Evolutionary conservation across 2,888 invertebrate species (phyloP), one percentile per base, ranked within the genome.

Genomic region (Xylophagus ater): DNA sequence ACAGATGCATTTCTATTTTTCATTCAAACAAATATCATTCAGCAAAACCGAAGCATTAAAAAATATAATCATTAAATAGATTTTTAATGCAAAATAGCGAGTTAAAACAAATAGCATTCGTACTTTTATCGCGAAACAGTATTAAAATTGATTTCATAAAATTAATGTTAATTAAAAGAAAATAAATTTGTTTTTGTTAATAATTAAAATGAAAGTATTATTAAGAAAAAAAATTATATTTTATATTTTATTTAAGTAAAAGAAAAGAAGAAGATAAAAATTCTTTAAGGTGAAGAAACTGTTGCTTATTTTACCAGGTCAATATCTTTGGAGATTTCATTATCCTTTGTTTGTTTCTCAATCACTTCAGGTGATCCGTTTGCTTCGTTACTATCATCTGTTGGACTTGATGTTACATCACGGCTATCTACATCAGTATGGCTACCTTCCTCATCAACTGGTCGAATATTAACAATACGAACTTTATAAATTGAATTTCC

Each of bases 391-490:
- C n/a, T 14, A 14, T 8, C 31, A 15, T 18, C 35, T 9, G 20
- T 6, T 14, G 15, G 32, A 6, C 37, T 18, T 10, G 13, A 5
- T 2, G 20, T 13, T 19, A 19, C 30, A 8, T 21, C 18, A 18
- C 18, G 25, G 9, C 30, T 18, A 8, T 23, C 35, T 20, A 33
- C 25, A n/a, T 23, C 33, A 8, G 18, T 17, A 6, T 35, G 18
- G 2, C n/a, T 7, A 14, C 15, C 47, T 13, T 46, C 45, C 17
- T 44, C 46, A 14, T 59, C 62, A 42, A 65, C 38, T 6, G 73
- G 72, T 42, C 67, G 67, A 15, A 73, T 63, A 46, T 71, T 70
- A 15, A 73, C 61, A 6, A 68, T 52, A 39, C 68, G 67, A 36
- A 72, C 62, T 49, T 68, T 69, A 54, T 68, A 62, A 26, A 67